Percentiles rank a stretch among this genome's conserved stretches.
Conservation (phyloP, 2,888 invertebrate genomes). For the Ypsolopha scabrella region DNA sequence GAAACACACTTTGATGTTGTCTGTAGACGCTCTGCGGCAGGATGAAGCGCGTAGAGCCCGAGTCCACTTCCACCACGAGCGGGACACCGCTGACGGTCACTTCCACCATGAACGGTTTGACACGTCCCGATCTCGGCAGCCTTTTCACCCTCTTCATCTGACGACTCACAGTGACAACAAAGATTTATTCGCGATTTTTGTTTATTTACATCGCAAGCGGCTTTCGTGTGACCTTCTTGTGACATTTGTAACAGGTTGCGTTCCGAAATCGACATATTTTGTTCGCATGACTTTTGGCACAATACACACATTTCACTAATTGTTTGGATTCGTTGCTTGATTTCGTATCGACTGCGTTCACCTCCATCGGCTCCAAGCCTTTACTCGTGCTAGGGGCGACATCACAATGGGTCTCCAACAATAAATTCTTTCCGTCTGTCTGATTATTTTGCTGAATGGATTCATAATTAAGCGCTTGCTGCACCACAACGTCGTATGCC, state of each 20-base stretch:
- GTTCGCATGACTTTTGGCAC: no score
- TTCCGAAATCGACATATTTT: conserved; percentile 5
- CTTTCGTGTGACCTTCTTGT: conserved; percentile 6
- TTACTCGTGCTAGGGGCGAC: no score
- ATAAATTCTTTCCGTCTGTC: no score
- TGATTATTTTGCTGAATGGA: no score
- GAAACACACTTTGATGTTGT: no score
- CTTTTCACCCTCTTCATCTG: neutral
- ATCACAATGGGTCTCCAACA: no score
- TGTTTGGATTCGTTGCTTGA: neutral
- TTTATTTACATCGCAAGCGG: conserved; percentile 1
- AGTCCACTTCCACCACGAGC: conserved; percentile 8
- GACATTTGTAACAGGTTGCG: conserved; percentile 6
- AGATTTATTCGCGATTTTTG: conserved; percentile 2
- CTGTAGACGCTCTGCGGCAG: conserved; percentile 3
- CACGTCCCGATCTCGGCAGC: neutral
- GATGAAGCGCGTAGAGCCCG: conserved; percentile 5
- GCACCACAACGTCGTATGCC: no score
- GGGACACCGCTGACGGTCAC: no score
- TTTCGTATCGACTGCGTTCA: conserved; percentile 1
- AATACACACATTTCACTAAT: no score
- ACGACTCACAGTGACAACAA: neutral
- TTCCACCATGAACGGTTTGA: conserved; percentile 2
- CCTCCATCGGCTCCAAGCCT: conserved; percentile 3
- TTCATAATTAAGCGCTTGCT: no score